Evolutionary conservation across 2,888 invertebrate species (phyloP).

Genomic region (Taenaris catops): DNA sequence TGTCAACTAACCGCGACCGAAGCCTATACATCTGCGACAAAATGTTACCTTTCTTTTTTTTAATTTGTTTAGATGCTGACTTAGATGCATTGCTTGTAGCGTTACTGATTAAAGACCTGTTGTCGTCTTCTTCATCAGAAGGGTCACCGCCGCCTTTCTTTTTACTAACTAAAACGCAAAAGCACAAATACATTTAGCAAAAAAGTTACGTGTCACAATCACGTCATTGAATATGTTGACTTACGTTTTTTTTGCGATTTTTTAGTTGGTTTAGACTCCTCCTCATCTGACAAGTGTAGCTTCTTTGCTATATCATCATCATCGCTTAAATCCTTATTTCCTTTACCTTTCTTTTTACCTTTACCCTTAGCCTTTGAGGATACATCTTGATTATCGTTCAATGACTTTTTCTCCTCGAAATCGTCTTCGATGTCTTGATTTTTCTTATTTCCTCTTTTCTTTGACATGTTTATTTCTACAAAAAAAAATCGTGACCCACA

Average conservation of each 20-base stretch:
- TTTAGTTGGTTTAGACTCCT: conserved; percentile 62
- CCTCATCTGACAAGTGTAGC: conserved; percentile 55
- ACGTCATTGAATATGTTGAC: conserved; percentile 8
- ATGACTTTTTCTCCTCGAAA: conserved; percentile 56
- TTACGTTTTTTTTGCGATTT: conserved; percentile 77
- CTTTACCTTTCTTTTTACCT: conserved; percentile 71
- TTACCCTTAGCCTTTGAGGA: conserved; percentile 76
- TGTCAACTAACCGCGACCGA: too few species aligned
- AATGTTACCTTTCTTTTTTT: conserved; percentile 77
- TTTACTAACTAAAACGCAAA: conserved; percentile 56
- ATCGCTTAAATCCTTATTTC: conserved; percentile 65
- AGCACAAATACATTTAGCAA: neutral
- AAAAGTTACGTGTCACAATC: conserved; percentile 5
- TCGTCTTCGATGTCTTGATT: conserved; percentile 77
- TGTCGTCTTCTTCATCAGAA: conserved; percentile 68
- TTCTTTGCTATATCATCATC: conserved; percentile 46
- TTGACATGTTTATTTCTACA: conserved; percentile 77
- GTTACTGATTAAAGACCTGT: conserved; percentile 47
- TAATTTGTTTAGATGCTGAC: conserved; percentile 44
- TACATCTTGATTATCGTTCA: conserved; percentile 52
- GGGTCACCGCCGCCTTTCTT: conserved; percentile 58
- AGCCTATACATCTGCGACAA: too few species aligned
- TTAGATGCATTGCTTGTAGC: conserved; percentile 43
- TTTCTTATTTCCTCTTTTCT: conserved; percentile 80
- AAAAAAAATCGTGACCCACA: too few species aligned